phyloP scores from a whole-genome alignment of 2,797 vertebrate genomes.

The Podargus strigoides region DNA sequence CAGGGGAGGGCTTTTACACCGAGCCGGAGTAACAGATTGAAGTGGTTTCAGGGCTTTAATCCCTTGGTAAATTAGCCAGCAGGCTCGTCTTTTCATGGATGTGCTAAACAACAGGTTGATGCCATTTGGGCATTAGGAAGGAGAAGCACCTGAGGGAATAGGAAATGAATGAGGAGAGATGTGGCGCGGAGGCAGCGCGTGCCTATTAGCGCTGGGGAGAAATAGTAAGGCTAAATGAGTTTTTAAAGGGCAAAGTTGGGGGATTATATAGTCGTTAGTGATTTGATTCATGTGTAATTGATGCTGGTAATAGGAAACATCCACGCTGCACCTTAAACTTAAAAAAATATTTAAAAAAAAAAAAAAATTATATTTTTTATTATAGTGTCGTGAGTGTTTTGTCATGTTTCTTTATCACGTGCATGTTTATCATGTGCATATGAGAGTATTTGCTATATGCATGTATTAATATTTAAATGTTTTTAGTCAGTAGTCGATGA shows the following conservation, averaged over 20 bases:
- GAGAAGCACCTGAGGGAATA: conserved; percentile 75
- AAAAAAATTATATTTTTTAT: neutral
- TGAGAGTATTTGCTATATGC: neutral
- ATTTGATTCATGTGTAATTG: neutral
- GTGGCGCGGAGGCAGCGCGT: neutral
- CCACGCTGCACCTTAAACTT: neutral
- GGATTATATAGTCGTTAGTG: neutral
- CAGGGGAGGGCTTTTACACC: conserved; percentile 69
- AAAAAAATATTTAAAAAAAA: neutral
- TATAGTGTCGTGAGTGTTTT: neutral
- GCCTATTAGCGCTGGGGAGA: conserved; percentile 13
- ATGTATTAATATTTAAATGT: neutral
- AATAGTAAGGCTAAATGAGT: neutral
- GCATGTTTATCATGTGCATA: rapidly evolving
- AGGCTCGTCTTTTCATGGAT: conserved; percentile 84
- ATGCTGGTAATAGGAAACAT: neutral
- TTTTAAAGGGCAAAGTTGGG: neutral
- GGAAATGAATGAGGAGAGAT: conserved; percentile 56
- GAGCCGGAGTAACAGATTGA: conserved; percentile 82
- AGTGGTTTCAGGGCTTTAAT: conserved; percentile 84
- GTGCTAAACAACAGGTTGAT: conserved; percentile 77
- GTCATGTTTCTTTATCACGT: neutral
- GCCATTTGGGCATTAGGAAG: conserved; percentile 74
- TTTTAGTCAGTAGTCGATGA: neutral
- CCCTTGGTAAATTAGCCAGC: conserved; percentile 86